Base-by-base conservation (phyloP, 2,888 invertebrate species). In the Eustalomyia histrio region DNA sequence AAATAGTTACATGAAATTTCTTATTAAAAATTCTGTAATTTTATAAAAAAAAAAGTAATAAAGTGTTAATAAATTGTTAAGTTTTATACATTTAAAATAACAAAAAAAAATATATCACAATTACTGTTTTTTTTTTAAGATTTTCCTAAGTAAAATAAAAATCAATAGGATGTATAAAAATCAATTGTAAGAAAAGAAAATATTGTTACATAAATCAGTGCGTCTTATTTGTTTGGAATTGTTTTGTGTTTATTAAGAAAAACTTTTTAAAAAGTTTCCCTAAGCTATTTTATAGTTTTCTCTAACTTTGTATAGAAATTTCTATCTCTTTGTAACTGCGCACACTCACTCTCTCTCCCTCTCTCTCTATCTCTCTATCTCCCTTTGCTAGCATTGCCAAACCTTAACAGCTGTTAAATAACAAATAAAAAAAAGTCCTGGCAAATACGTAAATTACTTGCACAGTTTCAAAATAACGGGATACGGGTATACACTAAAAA, bases 141-240 rank as follows among this genome's bases (percentile, higher is more conserved):
- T 50, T 14, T 71, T 35, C n/a, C n/a, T n/a, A 61, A 69, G 18
- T n/a, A 63, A 60, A 58, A 75, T 64, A 57, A 67, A 43, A 71
- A 18, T 63, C 68, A 55, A 55, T 21, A 55, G 24, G 5, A 7
- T 55, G 29, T 29, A 14, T 14, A 69, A 39, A 71, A 71, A 71
- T 71, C 71, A 61, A 61, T 71, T 17, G 58, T 29, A 29, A 29
- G 29, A 29, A 16, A 29, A 50, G 21, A 69, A 35, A 21, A 60
- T 39, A 35, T 64, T 73, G 76, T 82, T 82, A 79, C 79, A 79
- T 76, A 79, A 79, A 82, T 80, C 73, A 53, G 65, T 79, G 82
- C 76, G 75, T 74, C 67, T 75, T 71, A 71, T 29, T 69, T 65
- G 68, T 29, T 69, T 65, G 68, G 29, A 50, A 55, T 67, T 65